A percentile compares a stretch with the other conserved stretches of the same genome.
Evolutionary conservation across 1,140 invertebrate species (phyloP).

Genomic region (Aphaenogaster floridana): DNA sequence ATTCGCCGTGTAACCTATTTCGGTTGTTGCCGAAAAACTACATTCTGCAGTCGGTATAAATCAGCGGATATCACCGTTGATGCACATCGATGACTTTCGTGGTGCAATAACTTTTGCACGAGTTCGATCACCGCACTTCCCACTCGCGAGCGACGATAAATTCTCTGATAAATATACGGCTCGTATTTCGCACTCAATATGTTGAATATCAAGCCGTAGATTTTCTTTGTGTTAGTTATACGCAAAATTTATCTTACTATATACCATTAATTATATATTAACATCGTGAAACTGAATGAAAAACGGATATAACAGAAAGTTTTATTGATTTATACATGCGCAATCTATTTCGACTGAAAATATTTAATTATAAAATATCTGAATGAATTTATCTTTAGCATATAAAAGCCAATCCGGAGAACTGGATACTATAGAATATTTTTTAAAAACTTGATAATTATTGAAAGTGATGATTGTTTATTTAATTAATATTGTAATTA

Average conservation of each 20-base stretch:
- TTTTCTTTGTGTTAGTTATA: slow-evolving; percentile 23
- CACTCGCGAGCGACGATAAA: slow-evolving; percentile 32
- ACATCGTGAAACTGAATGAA: not conserved
- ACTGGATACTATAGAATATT: not conserved
- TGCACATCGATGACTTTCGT: slow-evolving; percentile 60
- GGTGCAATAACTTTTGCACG: slow-evolving; percentile 47
- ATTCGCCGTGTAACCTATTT: slow-evolving; percentile 23
- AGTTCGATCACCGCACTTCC: slow-evolving; percentile 37
- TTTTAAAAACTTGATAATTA: not conserved
- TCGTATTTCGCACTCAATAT: slow-evolving; percentile 36
- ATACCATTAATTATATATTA: slow-evolving; percentile 15
- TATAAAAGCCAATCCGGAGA: not conserved
- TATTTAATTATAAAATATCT: not conserved
- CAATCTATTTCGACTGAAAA: not conserved
- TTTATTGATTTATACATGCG: not conserved
- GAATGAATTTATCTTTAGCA: not conserved
- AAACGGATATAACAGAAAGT: not conserved
- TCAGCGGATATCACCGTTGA: slow-evolving; percentile 60
- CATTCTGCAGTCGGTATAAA: slow-evolving; percentile 38
- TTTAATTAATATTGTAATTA: slow-evolving; percentile 16
- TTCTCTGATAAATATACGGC: slow-evolving; percentile 29
- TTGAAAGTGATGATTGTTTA: not conserved
- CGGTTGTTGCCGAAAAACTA: slow-evolving; percentile 38
- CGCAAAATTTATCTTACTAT: slow-evolving; percentile 18
- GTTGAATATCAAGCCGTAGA: slow-evolving; percentile 17